phyloP scores from a whole-genome alignment of 2,797 vertebrate species.

The Cossypha niveicapilla region DNA sequence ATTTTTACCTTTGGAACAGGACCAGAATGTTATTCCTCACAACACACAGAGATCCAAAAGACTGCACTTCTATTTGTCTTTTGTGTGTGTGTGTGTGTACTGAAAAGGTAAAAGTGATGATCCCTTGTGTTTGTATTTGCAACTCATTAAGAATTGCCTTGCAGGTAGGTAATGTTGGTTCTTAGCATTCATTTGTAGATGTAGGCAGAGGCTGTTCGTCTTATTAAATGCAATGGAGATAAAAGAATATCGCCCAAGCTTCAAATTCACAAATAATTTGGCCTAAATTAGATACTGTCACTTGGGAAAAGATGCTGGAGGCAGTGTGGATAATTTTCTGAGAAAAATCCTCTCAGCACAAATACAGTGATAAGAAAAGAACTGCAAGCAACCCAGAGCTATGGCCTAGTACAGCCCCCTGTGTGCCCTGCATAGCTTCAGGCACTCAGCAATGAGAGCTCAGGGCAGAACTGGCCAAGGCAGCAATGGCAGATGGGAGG shows the following conservation, averaged over 20 bases:
- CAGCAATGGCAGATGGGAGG: rapidly evolving
- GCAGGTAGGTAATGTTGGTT: background rate
- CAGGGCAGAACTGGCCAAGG: background rate
- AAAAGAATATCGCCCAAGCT: background rate
- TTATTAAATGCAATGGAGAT: background rate
- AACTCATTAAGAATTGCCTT: background rate
- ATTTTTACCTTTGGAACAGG: background rate
- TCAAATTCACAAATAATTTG: background rate
- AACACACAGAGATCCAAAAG: background rate
- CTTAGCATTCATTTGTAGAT: background rate
- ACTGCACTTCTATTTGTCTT: background rate
- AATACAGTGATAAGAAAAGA: background rate
- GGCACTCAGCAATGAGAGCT: background rate
- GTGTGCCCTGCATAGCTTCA: rapidly evolving
- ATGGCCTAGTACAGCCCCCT: rapidly evolving
- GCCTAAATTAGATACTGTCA: background rate
- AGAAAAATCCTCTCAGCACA: rapidly evolving
- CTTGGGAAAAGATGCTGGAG: background rate
- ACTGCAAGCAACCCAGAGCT: background rate
- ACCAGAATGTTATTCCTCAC: background rate
- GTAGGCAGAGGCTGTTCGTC: background rate
- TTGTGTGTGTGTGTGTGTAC: background rate
- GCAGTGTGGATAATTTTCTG: background rate
- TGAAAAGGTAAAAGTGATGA: background rate
- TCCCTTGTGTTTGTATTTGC: background rate